phyloP scores from a whole-genome alignment of 2,888 invertebrate genomes.

The Aphidius colemani region DNA sequence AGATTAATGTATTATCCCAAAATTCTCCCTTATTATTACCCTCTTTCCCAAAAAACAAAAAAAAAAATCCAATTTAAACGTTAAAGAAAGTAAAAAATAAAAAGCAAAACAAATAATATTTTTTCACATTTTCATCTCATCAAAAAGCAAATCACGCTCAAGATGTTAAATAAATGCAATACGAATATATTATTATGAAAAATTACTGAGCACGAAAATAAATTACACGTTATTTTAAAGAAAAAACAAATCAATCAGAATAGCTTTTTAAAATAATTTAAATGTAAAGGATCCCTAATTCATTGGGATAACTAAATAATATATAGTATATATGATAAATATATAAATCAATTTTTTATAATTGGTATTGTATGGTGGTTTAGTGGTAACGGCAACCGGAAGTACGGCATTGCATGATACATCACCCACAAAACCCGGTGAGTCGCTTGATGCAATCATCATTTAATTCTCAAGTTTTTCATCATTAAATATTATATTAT shows the following conservation, averaged over 20 bases:
- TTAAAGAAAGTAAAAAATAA: too few species aligned
- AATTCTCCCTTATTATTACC: constrained; percentile 4
- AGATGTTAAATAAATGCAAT: too few species aligned
- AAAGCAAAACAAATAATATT: too few species aligned
- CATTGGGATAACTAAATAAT: neutral
- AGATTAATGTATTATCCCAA: constrained; percentile 7
- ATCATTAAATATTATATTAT: constrained; percentile 22
- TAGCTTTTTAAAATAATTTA: constrained; percentile 11
- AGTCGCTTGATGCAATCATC: constrained; percentile 45
- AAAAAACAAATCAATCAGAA: neutral
- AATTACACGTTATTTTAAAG: constrained; percentile 1
- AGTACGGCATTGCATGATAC: constrained; percentile 58
- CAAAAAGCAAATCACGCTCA: too few species aligned
- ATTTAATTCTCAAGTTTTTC: constrained; percentile 26
- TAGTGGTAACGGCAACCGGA: constrained; percentile 58
- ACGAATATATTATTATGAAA: too few species aligned
- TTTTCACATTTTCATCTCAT: too few species aligned
- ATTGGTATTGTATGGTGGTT: constrained; percentile 57
- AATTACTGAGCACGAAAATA: too few species aligned
- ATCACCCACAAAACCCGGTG: constrained; percentile 59
- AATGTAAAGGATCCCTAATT: neutral
- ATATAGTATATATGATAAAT: neutral
- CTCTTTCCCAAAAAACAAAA: neutral
- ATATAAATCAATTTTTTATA: constrained; percentile 28
- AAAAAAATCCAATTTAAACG: constrained; percentile 1